Conservation (phyloP, 2,113 vertebrate genomes). For the Tinamus guttatus region DNA sequence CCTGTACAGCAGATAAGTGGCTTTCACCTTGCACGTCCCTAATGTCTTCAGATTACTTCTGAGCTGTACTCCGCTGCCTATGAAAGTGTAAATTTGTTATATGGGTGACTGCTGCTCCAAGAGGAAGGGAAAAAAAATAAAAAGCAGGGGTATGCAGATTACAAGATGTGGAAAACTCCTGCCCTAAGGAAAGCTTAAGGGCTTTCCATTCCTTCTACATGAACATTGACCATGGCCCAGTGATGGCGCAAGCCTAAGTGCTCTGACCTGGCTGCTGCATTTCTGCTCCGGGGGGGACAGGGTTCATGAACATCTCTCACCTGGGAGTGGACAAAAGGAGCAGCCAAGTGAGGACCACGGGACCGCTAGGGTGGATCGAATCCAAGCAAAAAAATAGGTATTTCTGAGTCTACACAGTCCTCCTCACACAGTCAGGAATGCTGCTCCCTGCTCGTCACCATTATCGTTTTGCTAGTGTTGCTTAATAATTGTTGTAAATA, state of each 20-base stretch:
- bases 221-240: background rate
- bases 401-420: background rate
- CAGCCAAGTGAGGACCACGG: background rate
- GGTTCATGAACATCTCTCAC: background rate
- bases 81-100: background rate
- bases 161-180: background rate
- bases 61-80: background rate
- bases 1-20: background rate
- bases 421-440: background rate
- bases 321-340: background rate
- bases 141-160: background rate
- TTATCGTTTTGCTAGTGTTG: background rate
- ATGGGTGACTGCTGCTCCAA: background rate
- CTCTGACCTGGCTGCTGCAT: background rate
- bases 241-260: background rate
- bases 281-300: background rate
- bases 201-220: background rate
- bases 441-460: background rate
- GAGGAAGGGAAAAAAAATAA: background rate
- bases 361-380: background rate
- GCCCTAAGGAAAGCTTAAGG: background rate
- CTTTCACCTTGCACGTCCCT: slow-evolving; percentile 12
- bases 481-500: slow-evolving; percentile 30
- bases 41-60: background rate
- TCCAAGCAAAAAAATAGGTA: background rate